Evolutionary conservation across 1,140 invertebrate species (phyloP), one percentile per base, ranked within the genome.

Genomic region (Chrysopa pallens): DNA sequence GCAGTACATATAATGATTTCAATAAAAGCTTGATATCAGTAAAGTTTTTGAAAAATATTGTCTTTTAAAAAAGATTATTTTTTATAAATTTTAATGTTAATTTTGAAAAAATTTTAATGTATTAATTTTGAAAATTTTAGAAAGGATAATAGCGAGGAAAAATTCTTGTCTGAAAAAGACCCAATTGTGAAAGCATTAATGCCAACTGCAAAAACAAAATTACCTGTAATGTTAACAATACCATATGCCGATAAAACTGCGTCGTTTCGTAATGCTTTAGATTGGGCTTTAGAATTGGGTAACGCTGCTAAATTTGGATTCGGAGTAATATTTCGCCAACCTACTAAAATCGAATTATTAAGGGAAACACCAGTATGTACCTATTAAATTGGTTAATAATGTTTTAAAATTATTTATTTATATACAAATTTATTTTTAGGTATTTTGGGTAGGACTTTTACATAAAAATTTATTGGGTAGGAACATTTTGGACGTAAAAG

Each of bases 381-480:
- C 45, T 38, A 40, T 15, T 36, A 33, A 33, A 33, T 6, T 4
- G 8, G 2, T 11, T 7, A 7, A 31, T 31, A 31, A 7, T 7
- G 6, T 7, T 31, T 7, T 31, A 31, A 7, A 31, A 7, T 7
- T 31, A 31, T 31, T 7, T 31, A 31, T 31, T 7, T 31, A 31
- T 31, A 31, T 31, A 31, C 11, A 11, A 12, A 11, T 23, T 29
- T 29, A 40, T 7, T 23, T 52, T 48, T 27, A 59, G 56, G 48
- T 50, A 1, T 61, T 53, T 47, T 61, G 59, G 59, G 39, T 55
- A 13, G 50, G 52, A 1, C 33, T 52, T 8, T 40, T 61, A 12
- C 51, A 59, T 38, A 61, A 59, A 47, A 48, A 42, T 17, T 45
- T 59, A 6, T 56, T 61, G 51, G 59, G 59, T 0, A 42, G 45